Percentiles rank a stretch among this genome's conserved stretches.
Evolutionary conservation across 1,140 invertebrate species (phyloP).

Genomic region (Achroia grisella): DNA sequence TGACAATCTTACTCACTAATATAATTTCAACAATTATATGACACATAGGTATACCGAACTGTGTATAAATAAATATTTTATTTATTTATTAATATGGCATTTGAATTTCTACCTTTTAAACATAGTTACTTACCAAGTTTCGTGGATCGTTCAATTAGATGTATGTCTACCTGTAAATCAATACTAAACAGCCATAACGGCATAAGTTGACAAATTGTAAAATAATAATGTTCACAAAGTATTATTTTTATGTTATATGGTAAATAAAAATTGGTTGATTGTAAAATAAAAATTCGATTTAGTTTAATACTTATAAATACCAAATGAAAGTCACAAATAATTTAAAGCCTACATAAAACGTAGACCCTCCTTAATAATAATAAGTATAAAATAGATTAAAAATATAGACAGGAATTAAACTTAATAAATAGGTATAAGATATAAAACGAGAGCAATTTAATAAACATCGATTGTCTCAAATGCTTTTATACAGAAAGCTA

Average conservation of each 20-base stretch:
- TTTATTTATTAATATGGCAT: conserved; percentile 2
- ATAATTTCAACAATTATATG: conserved; percentile 1
- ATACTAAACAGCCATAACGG: too few relatives aligned
- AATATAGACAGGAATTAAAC: conserved; percentile 16
- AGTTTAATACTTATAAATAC: conserved; percentile 24
- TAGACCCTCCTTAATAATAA: conserved; percentile 43
- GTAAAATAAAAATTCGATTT: conserved; percentile 7
- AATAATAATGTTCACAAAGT: too few relatives aligned
- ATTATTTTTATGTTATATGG: background rate
- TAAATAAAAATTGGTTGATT: background rate
- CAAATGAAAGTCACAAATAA: conserved; percentile 53
- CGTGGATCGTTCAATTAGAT: too few relatives aligned
- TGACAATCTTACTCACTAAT: background rate
- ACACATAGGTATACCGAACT: conserved; percentile 1
- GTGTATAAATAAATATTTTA: conserved; percentile 1
- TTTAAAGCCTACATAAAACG: conserved; percentile 71
- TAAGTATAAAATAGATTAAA: conserved; percentile 29
- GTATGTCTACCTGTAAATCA: too few relatives aligned
- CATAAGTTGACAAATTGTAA: too few relatives aligned
- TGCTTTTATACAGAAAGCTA: background rate
- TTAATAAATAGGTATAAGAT: too few relatives aligned
- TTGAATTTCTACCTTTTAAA: background rate
- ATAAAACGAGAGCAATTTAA: conserved; percentile 1
- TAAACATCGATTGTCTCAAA: background rate
- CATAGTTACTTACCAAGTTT: too few relatives aligned